These are phyloP conservation scores for Phylloscopus whistleri DNA, from an alignment of 2,113 vertebrate genomes.

Conservation along the genomic window DNA sequence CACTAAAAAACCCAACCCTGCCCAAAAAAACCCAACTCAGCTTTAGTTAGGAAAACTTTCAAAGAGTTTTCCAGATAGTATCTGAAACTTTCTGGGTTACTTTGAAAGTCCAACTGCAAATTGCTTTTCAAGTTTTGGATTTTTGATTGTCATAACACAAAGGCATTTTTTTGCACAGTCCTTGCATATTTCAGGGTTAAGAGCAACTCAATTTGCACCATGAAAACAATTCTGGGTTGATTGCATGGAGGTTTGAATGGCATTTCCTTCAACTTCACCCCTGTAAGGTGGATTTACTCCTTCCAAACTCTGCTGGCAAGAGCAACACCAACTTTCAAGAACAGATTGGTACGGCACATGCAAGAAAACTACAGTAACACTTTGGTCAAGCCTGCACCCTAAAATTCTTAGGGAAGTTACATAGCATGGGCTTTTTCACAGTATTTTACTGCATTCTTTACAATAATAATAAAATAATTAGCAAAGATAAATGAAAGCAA, in stretches of 20 bases:
- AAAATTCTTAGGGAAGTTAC: not conserved
- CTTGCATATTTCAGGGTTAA: not conserved
- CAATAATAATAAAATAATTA: accelerated
- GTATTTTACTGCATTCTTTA: not conserved
- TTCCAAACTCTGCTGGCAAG: not conserved
- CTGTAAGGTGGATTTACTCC: not conserved
- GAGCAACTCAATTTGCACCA: not conserved
- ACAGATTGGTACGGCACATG: not conserved
- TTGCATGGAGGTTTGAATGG: not conserved
- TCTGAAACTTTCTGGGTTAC: not conserved
- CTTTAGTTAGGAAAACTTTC: not conserved
- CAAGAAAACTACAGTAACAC: not conserved
- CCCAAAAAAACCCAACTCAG: not conserved
- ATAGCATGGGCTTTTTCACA: not conserved
- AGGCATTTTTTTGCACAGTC: not conserved
- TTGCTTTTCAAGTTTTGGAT: not conserved
- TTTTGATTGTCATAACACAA: not conserved
- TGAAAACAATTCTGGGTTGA: not conserved
- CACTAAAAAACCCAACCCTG: not conserved
- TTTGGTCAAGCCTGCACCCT: not conserved
- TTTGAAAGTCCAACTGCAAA: not conserved
- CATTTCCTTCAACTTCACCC: not conserved
- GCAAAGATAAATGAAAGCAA: not conserved
- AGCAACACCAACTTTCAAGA: not conserved
- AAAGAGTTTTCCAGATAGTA: not conserved